Conservation (phyloP, 2,113 vertebrate genomes). For the Noturus placidus region DNA sequence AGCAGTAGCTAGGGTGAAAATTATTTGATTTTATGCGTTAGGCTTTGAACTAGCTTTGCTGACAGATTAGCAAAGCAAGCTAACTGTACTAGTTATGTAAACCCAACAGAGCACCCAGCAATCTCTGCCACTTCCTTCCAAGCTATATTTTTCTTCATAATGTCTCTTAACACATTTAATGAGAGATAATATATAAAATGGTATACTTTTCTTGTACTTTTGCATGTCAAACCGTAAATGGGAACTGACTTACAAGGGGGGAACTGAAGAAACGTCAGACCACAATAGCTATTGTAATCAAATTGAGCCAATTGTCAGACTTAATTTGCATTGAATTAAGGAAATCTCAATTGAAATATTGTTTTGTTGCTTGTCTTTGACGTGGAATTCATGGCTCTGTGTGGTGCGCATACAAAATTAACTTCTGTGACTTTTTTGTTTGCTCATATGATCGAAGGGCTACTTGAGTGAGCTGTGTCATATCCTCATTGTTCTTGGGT, state of each 20-base stretch:
- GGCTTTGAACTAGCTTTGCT: neutral
- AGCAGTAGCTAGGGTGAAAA: neutral
- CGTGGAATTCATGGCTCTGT: too few species aligned
- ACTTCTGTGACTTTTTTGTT: neutral
- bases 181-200: neutral
- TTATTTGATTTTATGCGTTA: neutral
- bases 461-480: neutral
- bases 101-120: neutral
- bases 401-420: too few species aligned
- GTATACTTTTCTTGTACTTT: neutral
- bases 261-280: neutral
- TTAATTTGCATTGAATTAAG: too few species aligned
- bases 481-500: neutral
- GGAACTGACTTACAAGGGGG: too few species aligned
- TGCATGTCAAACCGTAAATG: neutral
- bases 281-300: neutral
- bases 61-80: neutral
- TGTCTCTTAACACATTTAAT: neutral
- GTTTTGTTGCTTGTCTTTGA: too few species aligned
- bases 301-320: neutral
- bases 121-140: neutral
- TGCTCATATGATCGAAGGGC: neutral
- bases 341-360: too few species aligned
- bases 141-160: too few species aligned
- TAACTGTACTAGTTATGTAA: neutral